Conservation (phyloP, 2,113 vertebrate species). For the Lutjanus erythropterus region DNA sequence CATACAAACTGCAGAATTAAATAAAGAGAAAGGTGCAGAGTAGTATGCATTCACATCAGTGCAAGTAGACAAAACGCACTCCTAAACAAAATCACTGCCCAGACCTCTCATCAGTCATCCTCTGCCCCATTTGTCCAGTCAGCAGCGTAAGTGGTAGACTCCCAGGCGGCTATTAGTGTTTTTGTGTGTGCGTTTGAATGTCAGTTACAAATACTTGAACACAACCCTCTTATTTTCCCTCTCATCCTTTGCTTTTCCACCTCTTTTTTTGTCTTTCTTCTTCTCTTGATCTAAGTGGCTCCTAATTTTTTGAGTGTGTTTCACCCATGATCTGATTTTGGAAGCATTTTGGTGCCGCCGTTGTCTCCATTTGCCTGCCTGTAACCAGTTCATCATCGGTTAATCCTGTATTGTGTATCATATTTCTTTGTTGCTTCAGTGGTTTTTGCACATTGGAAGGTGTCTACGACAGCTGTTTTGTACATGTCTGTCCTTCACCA, state of each 20-base stretch:
- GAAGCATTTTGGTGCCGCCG: slow-evolving; percentile 2
- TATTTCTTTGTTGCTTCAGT: not conserved
- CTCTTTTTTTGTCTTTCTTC: not conserved
- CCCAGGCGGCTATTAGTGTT: slow-evolving; percentile 52
- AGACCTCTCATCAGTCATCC: slow-evolving; percentile 61
- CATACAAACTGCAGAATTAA: not conserved
- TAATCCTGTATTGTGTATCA: not conserved
- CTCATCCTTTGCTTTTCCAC: not conserved
- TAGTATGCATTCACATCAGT: slow-evolving; percentile 1
- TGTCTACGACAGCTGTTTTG: not conserved
- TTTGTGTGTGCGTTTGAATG: slow-evolving; percentile 1
- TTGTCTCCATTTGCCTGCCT: slow-evolving; percentile 29
- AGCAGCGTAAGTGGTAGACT: slow-evolving; percentile 62
- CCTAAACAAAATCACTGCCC: slow-evolving; percentile 19
- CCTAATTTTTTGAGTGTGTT: slow-evolving; percentile 8
- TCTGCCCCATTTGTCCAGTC: slow-evolving; percentile 55
- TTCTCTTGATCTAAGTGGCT: not conserved
- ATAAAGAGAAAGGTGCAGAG: not conserved
- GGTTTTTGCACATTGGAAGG: not conserved
- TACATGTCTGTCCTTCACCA: not conserved
- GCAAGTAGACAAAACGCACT: slow-evolving; percentile 16
- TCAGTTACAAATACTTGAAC: slow-evolving; percentile 28
- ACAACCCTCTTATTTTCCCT: slow-evolving; percentile 1
- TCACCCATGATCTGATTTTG: slow-evolving; percentile 45
- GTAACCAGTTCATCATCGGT: not conserved